Evolutionary conservation across 2,797 vertebrate species (phyloP), one percentile per base, ranked within the genome.

Genomic region (Saxicola maurus): DNA sequence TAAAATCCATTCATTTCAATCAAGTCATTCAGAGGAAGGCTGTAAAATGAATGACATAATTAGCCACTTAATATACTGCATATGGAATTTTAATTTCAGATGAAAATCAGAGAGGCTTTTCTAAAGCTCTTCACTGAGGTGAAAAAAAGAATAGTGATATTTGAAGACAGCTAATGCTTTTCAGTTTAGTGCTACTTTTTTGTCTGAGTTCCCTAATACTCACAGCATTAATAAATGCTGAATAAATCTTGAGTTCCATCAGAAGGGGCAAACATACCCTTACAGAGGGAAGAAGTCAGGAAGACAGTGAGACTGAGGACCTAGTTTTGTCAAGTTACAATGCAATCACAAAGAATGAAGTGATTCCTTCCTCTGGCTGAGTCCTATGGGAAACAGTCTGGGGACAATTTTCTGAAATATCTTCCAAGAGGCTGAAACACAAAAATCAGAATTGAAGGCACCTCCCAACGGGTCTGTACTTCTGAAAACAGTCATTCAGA

Each of bases 11-110:
- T 91, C 91, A 94, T 92, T 95, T 93, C 88, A 91, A 95, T 96
- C 95, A 94, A 93, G 82, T 89, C 81, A 82, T 90, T 95, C 95
- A 92, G 87, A 96, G 61, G 85, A 91, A 71, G 81, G 71, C 82
- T 95, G 95, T 95, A 94, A 96, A 96, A 96, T 93, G 94, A 95
- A 95, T 69, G 51, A 95, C 91, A 84, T 95, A 96, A 96, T 96
- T 96, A 96, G 91, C 88, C 89, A 91, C 94, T 96, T 96, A 95
- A 95, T 96, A 92, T 64, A 91, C 67, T 56, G 52, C 77, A 89
- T 89, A 92, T 74, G 82, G 89, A 95, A 93, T 89, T 89, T 88
- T 91, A 83, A 93, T 93, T 91, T 75, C 80, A 92, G 61, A n/a
- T 92, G 80, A 87, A 91, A 94, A 91, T 82, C 82, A 82, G 84